These are phyloP conservation scores for Patella ulyssiponensis DNA, from an alignment of 2,888 invertebrate genomes.

Conservation along the genomic window DNA sequence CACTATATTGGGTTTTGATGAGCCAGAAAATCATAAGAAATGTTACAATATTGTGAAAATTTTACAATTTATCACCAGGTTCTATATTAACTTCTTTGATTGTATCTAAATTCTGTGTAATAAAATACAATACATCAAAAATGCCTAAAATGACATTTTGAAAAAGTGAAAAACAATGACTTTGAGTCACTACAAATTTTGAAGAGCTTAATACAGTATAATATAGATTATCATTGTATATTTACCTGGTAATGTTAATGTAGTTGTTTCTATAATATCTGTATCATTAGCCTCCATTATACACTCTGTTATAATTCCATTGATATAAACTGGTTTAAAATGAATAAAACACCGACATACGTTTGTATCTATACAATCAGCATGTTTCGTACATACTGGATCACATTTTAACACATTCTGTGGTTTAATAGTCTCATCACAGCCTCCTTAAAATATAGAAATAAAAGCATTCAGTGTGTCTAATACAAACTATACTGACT, in stretches of 20 bases:
- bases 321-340: conserved; percentile 45
- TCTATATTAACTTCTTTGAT: no score
- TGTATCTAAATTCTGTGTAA: no score
- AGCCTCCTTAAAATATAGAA: conserved; percentile 68
- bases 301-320: conserved; percentile 47
- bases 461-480: no score
- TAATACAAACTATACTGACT: no score
- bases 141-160: no score
- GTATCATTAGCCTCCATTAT: conserved; percentile 49
- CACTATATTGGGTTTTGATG: no score
- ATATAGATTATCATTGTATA: neutral
- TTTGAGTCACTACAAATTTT: neutral
- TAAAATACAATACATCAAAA: no score
- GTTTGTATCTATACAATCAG: conserved; percentile 58
- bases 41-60: no score
- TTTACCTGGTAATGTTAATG: conserved; percentile 45
- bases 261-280: conserved; percentile 25
- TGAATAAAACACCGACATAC: conserved; percentile 52
- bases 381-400: conserved; percentile 54
- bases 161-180: neutral
- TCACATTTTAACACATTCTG: conserved; percentile 50
- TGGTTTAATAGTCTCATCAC: conserved; percentile 69
- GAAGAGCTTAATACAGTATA: neutral
- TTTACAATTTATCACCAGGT: no score
- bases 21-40: no score